Evolutionary conservation across 1,140 invertebrate species (phyloP), one percentile per base, ranked within the genome.

Genomic region (Andricus grossulariae): DNA sequence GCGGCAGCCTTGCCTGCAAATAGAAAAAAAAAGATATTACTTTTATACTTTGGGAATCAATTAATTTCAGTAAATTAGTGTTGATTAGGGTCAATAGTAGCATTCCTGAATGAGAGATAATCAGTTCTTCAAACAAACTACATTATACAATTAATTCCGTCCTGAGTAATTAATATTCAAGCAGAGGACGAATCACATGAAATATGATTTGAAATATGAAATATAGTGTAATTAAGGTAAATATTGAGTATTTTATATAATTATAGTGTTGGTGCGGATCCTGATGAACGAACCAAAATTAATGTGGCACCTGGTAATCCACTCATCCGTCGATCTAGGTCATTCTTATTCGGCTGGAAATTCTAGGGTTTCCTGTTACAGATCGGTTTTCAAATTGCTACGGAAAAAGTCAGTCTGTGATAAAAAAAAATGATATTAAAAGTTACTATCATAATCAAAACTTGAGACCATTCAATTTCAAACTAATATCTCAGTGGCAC

Each of bases 301-400:
- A 66, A 66, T 66, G 25, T 39, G 60, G 32, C 39, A 66, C 60
- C 16, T 2, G n/a, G 15, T 15, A 66, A 32, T 66, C 3, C 16
- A 8, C 39, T 66, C 57, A 32, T 66, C 7, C n/a, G 16, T 39
- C 39, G n/a, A 66, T 66, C 4, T 66, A 32, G 60, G 60, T 66
- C 60, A 66, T 39, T 39, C 25, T 66, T 66, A 45, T 45, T 66
- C 60, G 39, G 39, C 25, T 66, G 25, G 60, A 66, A 66, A 66
- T 66, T 66, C 60, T 66, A 66, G 25, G 60, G 39, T 66, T 39
- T 66, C 32, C 21, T 39, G 16, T 39, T 39, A 16, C 60, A 66
- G 25, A 66, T 66, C 60, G 15, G n/a, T 66, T 66, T 66, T 39
- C 32, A 66, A 66, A 66, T 66, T 39, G 6, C 60, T 32, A 13